Conservation (phyloP, 2,113 vertebrate species). For the Brevimyrus niger region DNA sequence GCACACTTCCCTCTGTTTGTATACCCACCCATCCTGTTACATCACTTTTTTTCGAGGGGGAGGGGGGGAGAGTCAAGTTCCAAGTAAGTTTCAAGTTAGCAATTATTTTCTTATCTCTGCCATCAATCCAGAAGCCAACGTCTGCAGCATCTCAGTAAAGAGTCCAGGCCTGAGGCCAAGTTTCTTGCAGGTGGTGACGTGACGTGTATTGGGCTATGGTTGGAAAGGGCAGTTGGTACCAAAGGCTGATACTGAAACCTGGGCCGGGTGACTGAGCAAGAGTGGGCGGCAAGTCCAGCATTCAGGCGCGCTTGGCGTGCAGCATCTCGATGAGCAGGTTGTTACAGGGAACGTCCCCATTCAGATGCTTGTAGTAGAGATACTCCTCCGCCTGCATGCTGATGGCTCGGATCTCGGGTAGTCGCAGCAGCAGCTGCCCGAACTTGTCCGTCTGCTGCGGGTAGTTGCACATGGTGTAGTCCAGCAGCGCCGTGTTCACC, state of each 20-base stretch:
- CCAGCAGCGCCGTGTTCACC: slow-evolving; percentile 88
- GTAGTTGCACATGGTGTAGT: slow-evolving; percentile 95
- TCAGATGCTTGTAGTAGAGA: slow-evolving; percentile 98
- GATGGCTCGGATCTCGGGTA: slow-evolving; percentile 93
- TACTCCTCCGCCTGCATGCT: slow-evolving; percentile 98
- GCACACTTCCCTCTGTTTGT: slow-evolving; percentile 26
- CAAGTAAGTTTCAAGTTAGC: neutral
- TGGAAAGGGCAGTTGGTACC: slow-evolving; percentile 13
- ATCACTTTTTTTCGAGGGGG: slow-evolving; percentile 25
- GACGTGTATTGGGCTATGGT: neutral
- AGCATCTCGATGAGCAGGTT: slow-evolving; percentile 99
- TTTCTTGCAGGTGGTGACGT: neutral
- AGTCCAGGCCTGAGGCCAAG: neutral
- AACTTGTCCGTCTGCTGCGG: slow-evolving; percentile 97
- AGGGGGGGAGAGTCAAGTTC: neutral
- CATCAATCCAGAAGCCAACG: neutral
- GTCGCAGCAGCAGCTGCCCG: slow-evolving; percentile 87
- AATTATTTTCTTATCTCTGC: neutral
- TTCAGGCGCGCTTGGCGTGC: slow-evolving; percentile 91
- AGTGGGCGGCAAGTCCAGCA: neutral
- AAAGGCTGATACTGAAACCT: slow-evolving; percentile 16
- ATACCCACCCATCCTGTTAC: slow-evolving; percentile 20
- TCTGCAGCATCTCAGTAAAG: neutral
- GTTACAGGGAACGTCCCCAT: slow-evolving; percentile 96
- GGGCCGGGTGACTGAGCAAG: neutral